Conservation (phyloP, 2,888 invertebrate species). For the Megaustenia siamemsis region DNA sequence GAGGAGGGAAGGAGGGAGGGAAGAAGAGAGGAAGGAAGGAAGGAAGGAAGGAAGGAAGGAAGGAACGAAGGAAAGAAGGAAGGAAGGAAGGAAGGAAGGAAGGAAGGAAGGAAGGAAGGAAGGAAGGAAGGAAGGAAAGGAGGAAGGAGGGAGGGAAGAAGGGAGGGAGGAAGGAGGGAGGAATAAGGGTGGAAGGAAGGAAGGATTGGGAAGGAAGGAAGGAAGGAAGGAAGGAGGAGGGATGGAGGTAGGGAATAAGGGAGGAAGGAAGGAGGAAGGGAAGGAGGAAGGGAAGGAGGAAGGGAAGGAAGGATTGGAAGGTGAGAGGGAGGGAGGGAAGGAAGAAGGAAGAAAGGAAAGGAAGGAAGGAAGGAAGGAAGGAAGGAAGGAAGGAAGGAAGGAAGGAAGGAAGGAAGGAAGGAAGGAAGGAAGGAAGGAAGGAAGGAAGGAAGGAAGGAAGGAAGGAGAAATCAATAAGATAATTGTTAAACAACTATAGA, state of each 20-base stretch:
- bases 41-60: constrained; percentile 22
- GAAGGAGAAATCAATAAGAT: too few species aligned
- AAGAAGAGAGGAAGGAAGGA: neutral
- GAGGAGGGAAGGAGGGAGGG: too few species aligned
- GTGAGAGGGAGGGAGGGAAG: constrained; percentile 12
- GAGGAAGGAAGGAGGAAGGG: constrained; percentile 4
- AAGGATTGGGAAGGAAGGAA: too few species aligned
- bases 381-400: constrained; percentile 21
- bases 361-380: constrained; percentile 1
- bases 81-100: too few species aligned
- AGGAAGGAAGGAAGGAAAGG: constrained; percentile 1
- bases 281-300: constrained; percentile 1
- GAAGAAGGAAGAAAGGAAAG: neutral
- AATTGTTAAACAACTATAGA: too few species aligned
- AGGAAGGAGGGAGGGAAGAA: too few species aligned
- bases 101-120: neutral
- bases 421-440: neutral
- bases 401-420: constrained; percentile 13
- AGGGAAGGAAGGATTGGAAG: too few species aligned
- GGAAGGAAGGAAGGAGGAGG: too few species aligned
- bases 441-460: neutral
- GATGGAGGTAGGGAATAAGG: too few species aligned
- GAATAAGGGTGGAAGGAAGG: too few species aligned
- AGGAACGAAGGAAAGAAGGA: too few species aligned
- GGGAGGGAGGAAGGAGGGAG: too few species aligned